A percentile compares a stretch with the other conserved stretches of the same genome.
These are phyloP conservation scores for Scolopax rusticola DNA, from an alignment of 2,797 vertebrate species.

Conservation along the genomic window DNA sequence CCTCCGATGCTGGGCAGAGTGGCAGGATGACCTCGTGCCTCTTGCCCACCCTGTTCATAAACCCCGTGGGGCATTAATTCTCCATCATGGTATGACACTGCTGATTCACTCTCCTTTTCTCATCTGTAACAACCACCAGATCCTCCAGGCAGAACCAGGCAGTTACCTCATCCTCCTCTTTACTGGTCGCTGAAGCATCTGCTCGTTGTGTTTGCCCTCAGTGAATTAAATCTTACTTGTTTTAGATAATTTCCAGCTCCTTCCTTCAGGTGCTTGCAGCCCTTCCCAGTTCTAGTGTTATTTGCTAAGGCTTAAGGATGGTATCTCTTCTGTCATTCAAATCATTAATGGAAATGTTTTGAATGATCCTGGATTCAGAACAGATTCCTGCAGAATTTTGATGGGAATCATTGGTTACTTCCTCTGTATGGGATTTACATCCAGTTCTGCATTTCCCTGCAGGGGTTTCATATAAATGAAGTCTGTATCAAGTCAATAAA, in stretches of 20 bases:
- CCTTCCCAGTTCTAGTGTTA: not conserved
- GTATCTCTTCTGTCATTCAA: not conserved
- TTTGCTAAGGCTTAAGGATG: not conserved
- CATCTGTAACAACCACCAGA: not conserved
- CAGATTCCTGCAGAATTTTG: not conserved
- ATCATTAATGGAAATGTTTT: not conserved
- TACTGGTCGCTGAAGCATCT: not conserved
- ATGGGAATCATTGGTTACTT: not conserved
- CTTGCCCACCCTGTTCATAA: not conserved
- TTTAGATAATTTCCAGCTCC: not conserved
- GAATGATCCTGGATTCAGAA: not conserved
- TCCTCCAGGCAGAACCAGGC: not conserved
- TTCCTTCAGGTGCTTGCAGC: not conserved
- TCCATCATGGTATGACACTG: not conserved
- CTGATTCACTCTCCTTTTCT: not conserved
- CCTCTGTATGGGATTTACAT: not conserved
- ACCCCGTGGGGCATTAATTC: not conserved
- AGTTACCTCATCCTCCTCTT: not conserved
- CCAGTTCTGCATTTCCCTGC: not conserved
- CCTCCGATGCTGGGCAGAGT: not conserved
- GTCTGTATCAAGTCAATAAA: not conserved
- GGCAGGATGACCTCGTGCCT: not conserved
- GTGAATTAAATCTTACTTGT: not conserved
- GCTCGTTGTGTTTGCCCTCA: not conserved
- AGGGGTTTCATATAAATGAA: not conserved